Evolutionary conservation across 2,888 invertebrate genomes (phyloP).

Genomic region (Eudemis profundana): DNA sequence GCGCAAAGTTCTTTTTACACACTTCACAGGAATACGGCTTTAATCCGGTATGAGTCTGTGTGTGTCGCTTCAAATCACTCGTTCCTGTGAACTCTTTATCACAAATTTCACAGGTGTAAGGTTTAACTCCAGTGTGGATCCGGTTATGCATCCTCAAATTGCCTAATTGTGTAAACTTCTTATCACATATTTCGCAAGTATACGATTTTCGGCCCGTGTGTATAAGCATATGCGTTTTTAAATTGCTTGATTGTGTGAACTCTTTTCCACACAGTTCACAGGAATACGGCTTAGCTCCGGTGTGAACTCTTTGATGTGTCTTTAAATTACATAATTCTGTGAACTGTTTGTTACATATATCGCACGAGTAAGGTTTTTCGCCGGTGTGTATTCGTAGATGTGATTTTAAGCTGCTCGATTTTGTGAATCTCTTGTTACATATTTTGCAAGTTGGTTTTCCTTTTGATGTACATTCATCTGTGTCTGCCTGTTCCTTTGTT

Average conservation of each 20-base stretch:
- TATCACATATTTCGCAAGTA: not conserved
- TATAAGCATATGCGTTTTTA: not conserved
- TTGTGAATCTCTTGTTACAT: not conserved
- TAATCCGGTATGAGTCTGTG: too few relatives aligned
- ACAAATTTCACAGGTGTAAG: too few relatives aligned
- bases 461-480: too few relatives aligned
- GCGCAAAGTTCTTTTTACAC: too few relatives aligned
- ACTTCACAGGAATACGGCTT: too few relatives aligned
- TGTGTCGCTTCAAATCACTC: too few relatives aligned
- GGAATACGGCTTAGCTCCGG: not conserved
- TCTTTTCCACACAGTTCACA: not conserved
- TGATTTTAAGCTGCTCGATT: not conserved
- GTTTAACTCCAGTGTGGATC: not conserved
- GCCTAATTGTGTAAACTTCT: not conserved
- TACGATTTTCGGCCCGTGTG: not conserved
- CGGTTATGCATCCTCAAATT: not conserved
- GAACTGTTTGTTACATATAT: not conserved
- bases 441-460: too few relatives aligned
- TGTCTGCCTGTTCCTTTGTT: too few relatives aligned
- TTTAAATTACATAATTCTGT: not conserved
- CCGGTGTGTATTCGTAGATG: not conserved
- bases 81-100: too few relatives aligned
- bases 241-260: not conserved
- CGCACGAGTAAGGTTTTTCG: not conserved
- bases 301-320: not conserved